Percentiles rank a stretch among this genome's conserved stretches.
phyloP scores from a whole-genome alignment of 2,797 vertebrate species.

The Oreochromis grahami region DNA sequence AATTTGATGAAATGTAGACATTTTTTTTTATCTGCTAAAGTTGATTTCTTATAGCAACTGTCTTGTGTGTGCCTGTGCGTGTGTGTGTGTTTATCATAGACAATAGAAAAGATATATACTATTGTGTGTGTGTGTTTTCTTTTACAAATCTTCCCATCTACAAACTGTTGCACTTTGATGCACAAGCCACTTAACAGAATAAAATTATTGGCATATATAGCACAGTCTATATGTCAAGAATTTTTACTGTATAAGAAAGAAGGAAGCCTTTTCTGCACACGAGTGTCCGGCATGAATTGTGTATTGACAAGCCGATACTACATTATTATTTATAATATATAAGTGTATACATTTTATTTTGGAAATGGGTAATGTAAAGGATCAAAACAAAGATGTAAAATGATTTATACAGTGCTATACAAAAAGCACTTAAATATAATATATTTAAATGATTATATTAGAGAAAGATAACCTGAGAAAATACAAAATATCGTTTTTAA shows the following conservation, averaged over 20 bases:
- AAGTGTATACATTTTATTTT: not conserved
- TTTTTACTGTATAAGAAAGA: not conserved
- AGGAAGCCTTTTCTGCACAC: not conserved
- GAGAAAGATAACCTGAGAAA: not conserved
- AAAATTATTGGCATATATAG: not conserved
- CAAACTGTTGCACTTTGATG: not conserved
- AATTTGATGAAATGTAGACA: not conserved
- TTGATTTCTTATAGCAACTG: not conserved
- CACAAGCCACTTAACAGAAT: not conserved
- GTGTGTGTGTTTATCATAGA: too few species aligned
- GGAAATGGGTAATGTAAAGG: not conserved
- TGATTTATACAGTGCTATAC: not conserved
- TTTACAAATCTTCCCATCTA: not conserved
- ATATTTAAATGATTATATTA: not conserved
- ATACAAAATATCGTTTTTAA: not conserved
- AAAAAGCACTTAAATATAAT: not conserved
- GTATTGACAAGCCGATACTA: not conserved
- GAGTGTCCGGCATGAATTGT: not conserved
- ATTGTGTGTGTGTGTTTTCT: not conserved
- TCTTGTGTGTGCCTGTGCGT: not conserved
- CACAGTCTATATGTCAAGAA: not conserved
- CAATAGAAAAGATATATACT: too few species aligned
- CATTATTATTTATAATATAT: not conserved
- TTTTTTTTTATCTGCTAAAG: not conserved
- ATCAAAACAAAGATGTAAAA: not conserved